Evolutionary conservation across 1,140 invertebrate genomes (phyloP).

Genomic region (Nixonia krombeini): DNA sequence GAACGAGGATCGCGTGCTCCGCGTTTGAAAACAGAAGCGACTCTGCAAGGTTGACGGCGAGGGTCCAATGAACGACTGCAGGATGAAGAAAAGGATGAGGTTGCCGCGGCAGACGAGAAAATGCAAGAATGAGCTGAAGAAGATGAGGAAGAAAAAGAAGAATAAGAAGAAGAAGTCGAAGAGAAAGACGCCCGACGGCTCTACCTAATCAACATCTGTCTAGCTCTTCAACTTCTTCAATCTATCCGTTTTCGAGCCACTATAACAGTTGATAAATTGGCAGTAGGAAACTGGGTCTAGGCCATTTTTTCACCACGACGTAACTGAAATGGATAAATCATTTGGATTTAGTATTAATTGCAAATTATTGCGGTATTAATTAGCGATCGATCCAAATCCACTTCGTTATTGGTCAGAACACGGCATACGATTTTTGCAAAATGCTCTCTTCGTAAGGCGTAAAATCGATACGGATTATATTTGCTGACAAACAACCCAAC

Average conservation of each 20-base stretch:
- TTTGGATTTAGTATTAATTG: not conserved
- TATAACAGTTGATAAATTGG: slow-evolving; percentile 37
- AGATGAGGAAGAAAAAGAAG: slow-evolving; percentile 13
- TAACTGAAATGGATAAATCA: slow-evolving; percentile 24
- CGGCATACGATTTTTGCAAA: no score
- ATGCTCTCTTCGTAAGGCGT: no score
- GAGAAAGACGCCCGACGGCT: slow-evolving; percentile 51
- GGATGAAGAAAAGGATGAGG: slow-evolving; percentile 18
- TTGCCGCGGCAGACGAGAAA: no score
- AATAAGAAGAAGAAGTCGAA: slow-evolving; percentile 32
- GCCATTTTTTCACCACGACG: slow-evolving; percentile 36
- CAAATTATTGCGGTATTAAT: not conserved
- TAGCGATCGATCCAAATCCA: no score
- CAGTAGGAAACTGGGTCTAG: slow-evolving; percentile 30
- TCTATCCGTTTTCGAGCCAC: slow-evolving; percentile 23
- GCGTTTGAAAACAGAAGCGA: slow-evolving; percentile 64
- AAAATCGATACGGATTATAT: no score
- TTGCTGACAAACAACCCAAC: no score
- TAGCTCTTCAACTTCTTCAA: slow-evolving; percentile 55
- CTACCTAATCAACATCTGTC: slow-evolving; percentile 65
- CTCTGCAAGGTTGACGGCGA: slow-evolving; percentile 56
- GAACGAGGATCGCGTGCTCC: slow-evolving; percentile 63
- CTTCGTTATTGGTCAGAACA: no score
- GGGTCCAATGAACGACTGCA: slow-evolving; percentile 31
- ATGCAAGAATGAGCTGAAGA: no score